These are phyloP conservation scores for Resseliella maxima DNA, from an alignment of 2,888 invertebrate species.

Conservation along the genomic window DNA sequence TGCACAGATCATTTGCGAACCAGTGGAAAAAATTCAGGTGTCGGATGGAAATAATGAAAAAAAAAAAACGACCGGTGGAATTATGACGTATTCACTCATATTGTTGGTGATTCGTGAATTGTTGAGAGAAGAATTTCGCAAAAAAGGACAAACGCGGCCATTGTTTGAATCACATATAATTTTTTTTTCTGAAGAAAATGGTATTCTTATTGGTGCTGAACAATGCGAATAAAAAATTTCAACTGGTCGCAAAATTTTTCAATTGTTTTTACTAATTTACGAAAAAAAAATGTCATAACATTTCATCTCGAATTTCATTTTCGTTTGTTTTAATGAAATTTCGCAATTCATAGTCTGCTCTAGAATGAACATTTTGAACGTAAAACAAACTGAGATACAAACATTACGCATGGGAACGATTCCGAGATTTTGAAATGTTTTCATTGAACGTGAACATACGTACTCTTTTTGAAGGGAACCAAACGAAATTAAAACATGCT, in stretches of 20 bases:
- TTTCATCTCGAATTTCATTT: no score
- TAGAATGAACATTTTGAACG: no score
- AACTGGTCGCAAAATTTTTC: no score
- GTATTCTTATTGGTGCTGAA: not conserved
- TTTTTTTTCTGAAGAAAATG: not conserved
- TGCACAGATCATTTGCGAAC: not conserved
- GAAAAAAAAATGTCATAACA: no score
- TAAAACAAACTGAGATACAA: not conserved
- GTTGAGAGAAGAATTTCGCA: not conserved
- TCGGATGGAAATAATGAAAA: no score
- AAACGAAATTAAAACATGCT: not conserved
- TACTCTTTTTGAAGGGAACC: not conserved
- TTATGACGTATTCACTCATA: conserved; percentile 16
- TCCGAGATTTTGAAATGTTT: not conserved
- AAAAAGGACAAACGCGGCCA: not conserved
- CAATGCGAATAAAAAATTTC: not conserved
- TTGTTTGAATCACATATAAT: not conserved
- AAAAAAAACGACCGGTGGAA: not conserved
- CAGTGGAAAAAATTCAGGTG: not conserved
- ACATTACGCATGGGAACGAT: conserved; percentile 33
- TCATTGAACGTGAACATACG: not conserved
- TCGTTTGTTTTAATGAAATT: no score
- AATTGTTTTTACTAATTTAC: no score
- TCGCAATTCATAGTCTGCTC: no score
- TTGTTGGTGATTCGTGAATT: not conserved